A percentile compares a stretch with the other conserved stretches of the same genome.
Evolutionary conservation across 2,888 invertebrate species (phyloP).

Genomic region (Anagyrus pseudococci): DNA sequence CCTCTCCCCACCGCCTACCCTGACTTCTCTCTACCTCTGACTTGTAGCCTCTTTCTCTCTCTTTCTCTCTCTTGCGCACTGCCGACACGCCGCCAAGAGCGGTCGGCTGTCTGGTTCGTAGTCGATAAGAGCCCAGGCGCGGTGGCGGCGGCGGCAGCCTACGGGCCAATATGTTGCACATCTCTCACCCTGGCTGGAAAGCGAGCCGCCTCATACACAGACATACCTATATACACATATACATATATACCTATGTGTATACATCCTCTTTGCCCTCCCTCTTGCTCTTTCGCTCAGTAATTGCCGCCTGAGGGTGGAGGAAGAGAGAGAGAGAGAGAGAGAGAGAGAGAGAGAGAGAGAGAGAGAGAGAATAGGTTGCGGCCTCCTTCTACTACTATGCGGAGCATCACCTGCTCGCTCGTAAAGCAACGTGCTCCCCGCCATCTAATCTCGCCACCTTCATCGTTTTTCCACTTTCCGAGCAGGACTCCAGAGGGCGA

Average conservation of each 20-base stretch:
- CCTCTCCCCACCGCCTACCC: slow-evolving; percentile 43
- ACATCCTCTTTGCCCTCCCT: slow-evolving; percentile 3
- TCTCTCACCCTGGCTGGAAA: slow-evolving; percentile 45
- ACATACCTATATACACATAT: background rate
- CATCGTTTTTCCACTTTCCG: slow-evolving; percentile 19
- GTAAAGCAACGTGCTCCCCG: background rate
- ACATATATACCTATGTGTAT: too few species aligned
- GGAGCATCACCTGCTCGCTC: slow-evolving; percentile 28
- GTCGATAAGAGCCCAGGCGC: slow-evolving; percentile 41
- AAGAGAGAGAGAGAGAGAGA: slow-evolving; percentile 6
- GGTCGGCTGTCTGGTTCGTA: slow-evolving; percentile 27
- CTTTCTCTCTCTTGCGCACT: background rate
- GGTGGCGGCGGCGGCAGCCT: slow-evolving; percentile 54
- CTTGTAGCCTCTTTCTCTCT: slow-evolving; percentile 1
- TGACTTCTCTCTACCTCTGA: background rate
- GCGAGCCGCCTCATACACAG: background rate
- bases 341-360: background rate
- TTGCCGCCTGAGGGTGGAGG: background rate
- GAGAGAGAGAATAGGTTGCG: background rate
- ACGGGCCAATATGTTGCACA: slow-evolving; percentile 53
- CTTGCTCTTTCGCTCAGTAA: slow-evolving; percentile 12
- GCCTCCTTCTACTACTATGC: slow-evolving; percentile 6
- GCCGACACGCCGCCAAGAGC: background rate
- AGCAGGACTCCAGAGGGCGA: background rate
- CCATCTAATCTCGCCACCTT: slow-evolving; percentile 26